Evolutionary conservation across 1,140 invertebrate species (phyloP).

Genomic region (Drepana arcuata): DNA sequence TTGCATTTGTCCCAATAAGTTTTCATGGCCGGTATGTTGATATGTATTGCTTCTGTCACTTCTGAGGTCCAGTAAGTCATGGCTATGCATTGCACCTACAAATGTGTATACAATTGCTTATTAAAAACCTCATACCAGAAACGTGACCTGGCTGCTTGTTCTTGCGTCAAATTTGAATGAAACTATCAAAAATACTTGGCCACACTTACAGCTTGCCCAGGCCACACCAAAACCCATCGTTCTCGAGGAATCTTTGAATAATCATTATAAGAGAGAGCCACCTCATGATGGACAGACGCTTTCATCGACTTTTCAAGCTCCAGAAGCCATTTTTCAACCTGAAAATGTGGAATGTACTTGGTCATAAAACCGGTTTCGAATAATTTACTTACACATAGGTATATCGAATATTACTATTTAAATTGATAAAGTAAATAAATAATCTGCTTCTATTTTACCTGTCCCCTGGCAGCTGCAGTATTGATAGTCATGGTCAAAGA

Average conservation of each 20-base stretch:
- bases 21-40: constrained; percentile 69
- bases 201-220: constrained; percentile 86
- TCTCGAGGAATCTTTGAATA: constrained; percentile 78
- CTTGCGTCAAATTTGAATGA: too few relatives aligned
- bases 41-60: constrained; percentile 81
- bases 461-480: constrained; percentile 90
- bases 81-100: constrained; percentile 87
- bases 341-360: too few relatives aligned
- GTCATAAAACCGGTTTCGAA: too few relatives aligned
- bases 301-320: constrained; percentile 95
- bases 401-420: too few relatives aligned
- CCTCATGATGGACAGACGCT: constrained; percentile 84
- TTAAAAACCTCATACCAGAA: too few relatives aligned
- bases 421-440: too few relatives aligned
- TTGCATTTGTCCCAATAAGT: constrained; percentile 74
- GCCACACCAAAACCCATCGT: constrained; percentile 91
- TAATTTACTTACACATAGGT: too few relatives aligned
- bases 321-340: constrained; percentile 95
- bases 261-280: constrained; percentile 75
- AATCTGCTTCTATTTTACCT: too few relatives aligned
- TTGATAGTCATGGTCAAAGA: constrained; percentile 85
- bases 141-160: too few relatives aligned
- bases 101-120: too few relatives aligned
- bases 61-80: constrained; percentile 92
- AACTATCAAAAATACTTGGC: too few relatives aligned